Percentiles rank a stretch among this genome's conserved stretches.
These are phyloP conservation scores for Hipparchia sbordonii DNA, from an alignment of 2,888 invertebrate genomes.

Conservation along the genomic window DNA sequence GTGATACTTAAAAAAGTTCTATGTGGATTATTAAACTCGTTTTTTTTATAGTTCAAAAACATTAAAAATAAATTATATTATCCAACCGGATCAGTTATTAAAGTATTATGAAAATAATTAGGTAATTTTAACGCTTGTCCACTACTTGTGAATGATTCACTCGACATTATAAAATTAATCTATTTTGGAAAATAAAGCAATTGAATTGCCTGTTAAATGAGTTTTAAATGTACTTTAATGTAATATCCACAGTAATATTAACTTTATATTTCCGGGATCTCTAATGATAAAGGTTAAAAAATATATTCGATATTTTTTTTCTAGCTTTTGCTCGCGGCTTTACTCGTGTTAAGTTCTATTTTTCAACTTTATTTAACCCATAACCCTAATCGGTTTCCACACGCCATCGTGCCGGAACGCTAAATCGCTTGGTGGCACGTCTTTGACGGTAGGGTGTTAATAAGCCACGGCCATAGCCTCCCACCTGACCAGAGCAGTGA, in stretches of 20 bases:
- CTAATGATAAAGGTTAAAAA: constrained; percentile 3
- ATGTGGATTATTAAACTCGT: background rate
- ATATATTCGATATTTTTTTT: background rate
- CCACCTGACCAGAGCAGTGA: too few species aligned
- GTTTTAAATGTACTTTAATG: constrained; percentile 9
- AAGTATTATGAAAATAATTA: background rate
- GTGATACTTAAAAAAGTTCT: background rate
- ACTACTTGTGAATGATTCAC: background rate
- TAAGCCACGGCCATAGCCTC: too few species aligned
- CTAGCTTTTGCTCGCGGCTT: too few species aligned
- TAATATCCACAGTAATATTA: background rate
- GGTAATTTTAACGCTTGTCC: background rate
- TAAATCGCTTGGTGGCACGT: too few species aligned
- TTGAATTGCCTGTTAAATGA: constrained; percentile 6
- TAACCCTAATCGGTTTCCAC: too few species aligned
- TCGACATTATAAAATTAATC: constrained; percentile 4
- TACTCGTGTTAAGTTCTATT: too few species aligned
- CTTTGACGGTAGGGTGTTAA: too few species aligned
- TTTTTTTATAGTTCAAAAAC: background rate
- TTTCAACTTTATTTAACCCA: background rate
- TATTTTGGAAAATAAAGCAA: constrained; percentile 13
- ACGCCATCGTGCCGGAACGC: too few species aligned
- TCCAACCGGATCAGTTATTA: background rate
- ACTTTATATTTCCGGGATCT: constrained; percentile 13
- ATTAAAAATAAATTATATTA: constrained; percentile 16